Percentiles rank a stretch among this genome's conserved stretches.
Conservation (phyloP, 2,797 vertebrate genomes). For the Aeoliscus strigatus region DNA sequence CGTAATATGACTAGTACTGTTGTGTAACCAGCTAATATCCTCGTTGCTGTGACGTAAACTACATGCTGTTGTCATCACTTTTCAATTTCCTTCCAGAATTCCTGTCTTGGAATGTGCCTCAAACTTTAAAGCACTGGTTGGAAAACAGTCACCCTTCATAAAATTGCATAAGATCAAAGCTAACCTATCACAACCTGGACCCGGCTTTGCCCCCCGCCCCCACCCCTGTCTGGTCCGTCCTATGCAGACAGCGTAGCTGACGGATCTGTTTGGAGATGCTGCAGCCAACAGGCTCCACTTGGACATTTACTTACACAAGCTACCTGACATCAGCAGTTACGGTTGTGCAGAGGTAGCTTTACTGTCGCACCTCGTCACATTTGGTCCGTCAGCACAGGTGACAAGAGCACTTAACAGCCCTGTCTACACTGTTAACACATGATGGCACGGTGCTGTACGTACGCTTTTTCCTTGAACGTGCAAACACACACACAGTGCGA, state of each 20-base stretch:
- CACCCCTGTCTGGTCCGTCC: too few relatives aligned
- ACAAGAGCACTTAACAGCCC: too few relatives aligned
- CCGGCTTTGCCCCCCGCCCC: too few relatives aligned
- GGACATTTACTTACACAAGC: neutral
- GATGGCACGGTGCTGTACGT: too few relatives aligned
- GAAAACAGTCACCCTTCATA: too few relatives aligned
- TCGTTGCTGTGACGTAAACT: slow-evolving; percentile 16
- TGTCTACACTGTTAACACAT: too few relatives aligned
- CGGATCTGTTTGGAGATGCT: slow-evolving; percentile 42
- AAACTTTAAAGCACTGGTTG: neutral
- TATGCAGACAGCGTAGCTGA: slow-evolving; percentile 15
- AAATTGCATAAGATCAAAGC: too few relatives aligned
- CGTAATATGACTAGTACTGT: too few relatives aligned
- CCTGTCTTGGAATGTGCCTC: slow-evolving; percentile 4
- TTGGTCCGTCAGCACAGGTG: too few relatives aligned
- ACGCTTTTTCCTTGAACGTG: too few relatives aligned
- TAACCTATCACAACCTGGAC: too few relatives aligned
- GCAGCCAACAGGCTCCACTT: slow-evolving; percentile 16
- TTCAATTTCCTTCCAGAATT: slow-evolving; percentile 32
- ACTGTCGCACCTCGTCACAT: neutral
- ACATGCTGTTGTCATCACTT: slow-evolving; percentile 6
- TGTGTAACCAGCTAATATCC: slow-evolving; percentile 7
- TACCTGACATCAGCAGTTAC: slow-evolving; percentile 4
- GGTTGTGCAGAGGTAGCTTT: neutral
- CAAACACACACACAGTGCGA: slow-evolving; percentile 2